Evolutionary conservation across 2,113 vertebrate species (phyloP).

Genomic region (Micronycteris hirsuta): DNA sequence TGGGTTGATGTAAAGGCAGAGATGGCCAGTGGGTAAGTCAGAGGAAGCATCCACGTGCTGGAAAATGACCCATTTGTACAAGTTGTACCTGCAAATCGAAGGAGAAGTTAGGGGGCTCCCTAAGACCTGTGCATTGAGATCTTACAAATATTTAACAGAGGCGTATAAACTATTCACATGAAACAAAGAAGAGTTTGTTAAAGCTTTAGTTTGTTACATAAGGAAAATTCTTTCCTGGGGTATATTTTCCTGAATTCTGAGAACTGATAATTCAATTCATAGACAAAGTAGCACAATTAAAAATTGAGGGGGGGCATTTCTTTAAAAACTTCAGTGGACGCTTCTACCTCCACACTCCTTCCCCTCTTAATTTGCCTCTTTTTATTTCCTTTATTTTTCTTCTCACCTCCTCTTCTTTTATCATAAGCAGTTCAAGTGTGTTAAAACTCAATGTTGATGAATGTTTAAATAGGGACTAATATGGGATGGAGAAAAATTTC

Average conservation of each 20-base stretch:
- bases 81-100: not conserved
- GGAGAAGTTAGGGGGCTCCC: rapidly evolving
- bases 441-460: not conserved
- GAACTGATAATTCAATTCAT: constrained; percentile 15
- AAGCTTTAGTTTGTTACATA: not conserved
- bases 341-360: not conserved
- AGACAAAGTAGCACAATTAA: constrained; percentile 25
- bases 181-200: not conserved
- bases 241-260: not conserved
- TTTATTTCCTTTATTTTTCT: not conserved
- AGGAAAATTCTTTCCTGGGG: not conserved
- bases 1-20: not conserved
- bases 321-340: not conserved
- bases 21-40: not conserved
- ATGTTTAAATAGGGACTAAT: not conserved
- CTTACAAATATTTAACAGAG: not conserved
- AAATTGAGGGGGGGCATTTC: not conserved
- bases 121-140: not conserved
- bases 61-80: not conserved
- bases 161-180: not conserved
- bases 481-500: not conserved
- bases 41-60: not conserved
- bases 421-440: not conserved
- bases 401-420: not conserved
- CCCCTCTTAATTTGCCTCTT: not conserved